Conservation (phyloP, 2,888 invertebrate species). For the Orthosia gothica region DNA sequence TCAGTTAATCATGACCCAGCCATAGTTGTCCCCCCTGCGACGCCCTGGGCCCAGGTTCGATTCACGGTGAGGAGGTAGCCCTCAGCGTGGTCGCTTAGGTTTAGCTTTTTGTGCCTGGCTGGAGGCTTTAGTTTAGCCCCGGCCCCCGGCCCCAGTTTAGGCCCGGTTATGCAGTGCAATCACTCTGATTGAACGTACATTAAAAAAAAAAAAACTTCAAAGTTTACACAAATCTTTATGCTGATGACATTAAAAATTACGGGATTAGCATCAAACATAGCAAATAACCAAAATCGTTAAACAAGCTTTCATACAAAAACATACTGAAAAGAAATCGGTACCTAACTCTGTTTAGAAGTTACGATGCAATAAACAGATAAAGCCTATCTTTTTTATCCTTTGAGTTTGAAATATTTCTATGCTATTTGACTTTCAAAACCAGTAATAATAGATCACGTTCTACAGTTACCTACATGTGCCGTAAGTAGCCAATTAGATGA, state of each 20-base stretch:
- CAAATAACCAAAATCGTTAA: neutral
- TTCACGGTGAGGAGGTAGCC: no score
- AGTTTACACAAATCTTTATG: no score
- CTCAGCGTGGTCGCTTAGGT: no score
- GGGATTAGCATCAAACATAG: neutral
- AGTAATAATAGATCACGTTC: slow-evolving; percentile 31
- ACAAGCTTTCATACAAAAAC: neutral
- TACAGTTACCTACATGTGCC: slow-evolving; percentile 16
- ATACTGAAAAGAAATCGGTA: neutral
- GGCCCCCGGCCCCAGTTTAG: no score
- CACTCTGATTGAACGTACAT: no score
- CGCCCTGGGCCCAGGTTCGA: no score
- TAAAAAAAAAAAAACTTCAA: no score
- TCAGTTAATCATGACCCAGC: no score
- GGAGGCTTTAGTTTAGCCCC: no score
- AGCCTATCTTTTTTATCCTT: neutral
- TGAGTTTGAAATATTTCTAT: neutral
- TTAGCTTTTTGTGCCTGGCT: no score
- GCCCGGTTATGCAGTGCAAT: no score
- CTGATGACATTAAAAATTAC: neutral
- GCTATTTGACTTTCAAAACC: slow-evolving; percentile 16
- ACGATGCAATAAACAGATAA: neutral
- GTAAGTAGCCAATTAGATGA: slow-evolving; percentile 25
- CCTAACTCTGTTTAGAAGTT: neutral
- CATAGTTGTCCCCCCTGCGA: no score